These are phyloP conservation scores for Saccopteryx leptura DNA, from an alignment of 2,113 vertebrate species.

Conservation along the genomic window DNA sequence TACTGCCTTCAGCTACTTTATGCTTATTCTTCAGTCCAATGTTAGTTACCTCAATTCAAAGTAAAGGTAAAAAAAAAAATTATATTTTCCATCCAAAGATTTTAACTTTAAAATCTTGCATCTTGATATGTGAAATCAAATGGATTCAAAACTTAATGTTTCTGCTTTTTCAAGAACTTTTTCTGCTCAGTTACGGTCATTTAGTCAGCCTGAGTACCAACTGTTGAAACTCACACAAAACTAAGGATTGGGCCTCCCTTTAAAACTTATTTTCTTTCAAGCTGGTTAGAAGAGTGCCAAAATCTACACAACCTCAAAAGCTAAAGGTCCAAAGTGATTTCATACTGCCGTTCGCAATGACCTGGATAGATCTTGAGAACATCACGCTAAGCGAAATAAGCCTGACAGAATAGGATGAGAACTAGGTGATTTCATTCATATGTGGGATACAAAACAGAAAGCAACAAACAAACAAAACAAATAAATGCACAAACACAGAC, in stretches of 20 bases:
- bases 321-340: not conserved
- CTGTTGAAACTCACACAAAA: not conserved
- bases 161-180: constrained; percentile 4
- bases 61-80: not conserved
- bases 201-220: not conserved
- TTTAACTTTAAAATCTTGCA: constrained; percentile 40
- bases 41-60: not conserved
- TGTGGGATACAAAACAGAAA: not conserved
- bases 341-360: not conserved
- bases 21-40: not conserved
- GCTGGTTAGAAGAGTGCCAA: not conserved
- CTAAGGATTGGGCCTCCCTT: not conserved
- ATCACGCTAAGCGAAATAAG: not conserved
- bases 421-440: not conserved
- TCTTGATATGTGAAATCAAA: not conserved
- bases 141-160: constrained; percentile 25
- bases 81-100: constrained; percentile 17
- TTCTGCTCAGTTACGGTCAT: not conserved
- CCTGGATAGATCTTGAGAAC: not conserved
- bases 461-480: not conserved
- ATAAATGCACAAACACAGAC: not conserved
- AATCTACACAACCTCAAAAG: constrained; percentile 2
- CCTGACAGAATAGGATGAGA: not conserved
- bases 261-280: constrained; percentile 18
- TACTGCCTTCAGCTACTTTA: not conserved